phyloP scores from a whole-genome alignment of 2,797 vertebrate species.

The Tokudaia tokunoshimensis region DNA sequence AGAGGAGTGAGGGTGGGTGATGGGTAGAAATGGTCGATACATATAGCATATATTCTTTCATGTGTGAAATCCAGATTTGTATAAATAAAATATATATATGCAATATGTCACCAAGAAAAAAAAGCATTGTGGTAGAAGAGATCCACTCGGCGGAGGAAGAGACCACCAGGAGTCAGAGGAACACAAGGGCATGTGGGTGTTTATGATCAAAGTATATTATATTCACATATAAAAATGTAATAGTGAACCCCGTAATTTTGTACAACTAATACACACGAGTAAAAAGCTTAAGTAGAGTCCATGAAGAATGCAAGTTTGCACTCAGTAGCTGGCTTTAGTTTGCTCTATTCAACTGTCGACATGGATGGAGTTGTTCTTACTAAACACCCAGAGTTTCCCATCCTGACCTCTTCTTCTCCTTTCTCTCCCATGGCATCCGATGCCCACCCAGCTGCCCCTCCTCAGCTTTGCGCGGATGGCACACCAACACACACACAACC shows the following conservation, averaged over 20 bases:
- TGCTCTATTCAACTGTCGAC: not conserved
- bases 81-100: not conserved
- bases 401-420: not conserved
- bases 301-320: not conserved
- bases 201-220: no score
- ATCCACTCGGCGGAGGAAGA: not conserved
- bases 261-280: not conserved
- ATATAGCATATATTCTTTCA: not conserved
- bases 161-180: not conserved
- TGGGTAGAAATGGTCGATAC: not conserved
- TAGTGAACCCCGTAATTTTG: no score
- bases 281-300: not conserved
- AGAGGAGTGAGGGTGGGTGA: no score
- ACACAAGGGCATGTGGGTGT: not conserved
- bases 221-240: not conserved
- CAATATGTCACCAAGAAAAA: not conserved
- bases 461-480: slow-evolving; percentile 25
- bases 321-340: not conserved
- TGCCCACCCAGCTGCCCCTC: slow-evolving; percentile 48
- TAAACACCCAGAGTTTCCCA: not conserved
- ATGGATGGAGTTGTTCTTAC: not conserved
- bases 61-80: not conserved
- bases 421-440: not conserved
- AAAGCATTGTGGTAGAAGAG: not conserved
- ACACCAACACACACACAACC: slow-evolving; percentile 41